Evolutionary conservation across 1,140 invertebrate genomes (phyloP).

Genomic region (Dufourea novaeangliae): DNA sequence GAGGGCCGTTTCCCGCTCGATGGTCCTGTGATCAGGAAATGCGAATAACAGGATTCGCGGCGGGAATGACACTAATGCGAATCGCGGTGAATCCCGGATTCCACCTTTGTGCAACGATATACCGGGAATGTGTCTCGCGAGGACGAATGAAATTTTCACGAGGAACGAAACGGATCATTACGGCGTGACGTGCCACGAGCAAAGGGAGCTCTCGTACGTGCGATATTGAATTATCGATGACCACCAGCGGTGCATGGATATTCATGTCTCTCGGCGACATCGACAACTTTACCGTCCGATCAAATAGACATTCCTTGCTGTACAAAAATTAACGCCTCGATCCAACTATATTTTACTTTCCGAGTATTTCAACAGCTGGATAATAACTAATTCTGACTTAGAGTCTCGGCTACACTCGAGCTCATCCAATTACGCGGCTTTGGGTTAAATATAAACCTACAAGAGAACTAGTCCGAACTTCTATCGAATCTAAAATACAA

Average conservation of each 20-base stretch:
- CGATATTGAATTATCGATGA: slow-evolving; percentile 78
- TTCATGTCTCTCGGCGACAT: slow-evolving; percentile 70
- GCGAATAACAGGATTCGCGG: background rate
- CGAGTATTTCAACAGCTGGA: no score
- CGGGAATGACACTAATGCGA: background rate
- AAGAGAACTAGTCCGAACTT: no score
- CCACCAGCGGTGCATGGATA: slow-evolving; percentile 71
- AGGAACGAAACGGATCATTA: slow-evolving; percentile 67
- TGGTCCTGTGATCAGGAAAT: background rate
- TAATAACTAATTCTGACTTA: no score
- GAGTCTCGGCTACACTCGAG: no score
- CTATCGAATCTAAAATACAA: no score
- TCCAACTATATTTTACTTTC: no score
- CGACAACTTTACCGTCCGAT: slow-evolving; percentile 53
- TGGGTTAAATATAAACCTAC: no score
- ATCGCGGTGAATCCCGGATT: background rate
- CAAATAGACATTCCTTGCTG: slow-evolving; percentile 23
- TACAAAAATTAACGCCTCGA: background rate
- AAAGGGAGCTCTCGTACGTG: slow-evolving; percentile 60
- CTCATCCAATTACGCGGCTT: no score
- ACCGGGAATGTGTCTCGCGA: slow-evolving; percentile 43
- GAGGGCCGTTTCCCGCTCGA: no score
- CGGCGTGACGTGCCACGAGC: slow-evolving; percentile 73
- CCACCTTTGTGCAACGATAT: background rate
- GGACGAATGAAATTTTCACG: slow-evolving; percentile 75